Evolutionary conservation across 2,888 invertebrate species (phyloP).

Genomic region (Caenorhabditis parvicauda): DNA sequence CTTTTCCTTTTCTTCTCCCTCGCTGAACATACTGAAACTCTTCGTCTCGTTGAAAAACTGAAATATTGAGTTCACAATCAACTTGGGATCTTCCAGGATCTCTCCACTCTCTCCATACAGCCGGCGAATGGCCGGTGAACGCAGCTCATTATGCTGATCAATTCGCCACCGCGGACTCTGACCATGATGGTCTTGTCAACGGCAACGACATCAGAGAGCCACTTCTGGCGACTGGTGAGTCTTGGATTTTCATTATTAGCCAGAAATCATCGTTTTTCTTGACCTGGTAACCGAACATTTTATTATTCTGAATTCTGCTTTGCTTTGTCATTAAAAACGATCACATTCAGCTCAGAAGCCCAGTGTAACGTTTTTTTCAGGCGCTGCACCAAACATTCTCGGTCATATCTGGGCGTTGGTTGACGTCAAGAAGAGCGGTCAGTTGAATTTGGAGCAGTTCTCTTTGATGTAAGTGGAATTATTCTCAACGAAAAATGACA

Average conservation of each 20-base stretch:
- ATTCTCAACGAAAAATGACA: neutral
- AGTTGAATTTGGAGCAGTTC: slow-evolving; percentile 90
- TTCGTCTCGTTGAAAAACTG: too few relatives aligned
- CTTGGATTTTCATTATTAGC: too few relatives aligned
- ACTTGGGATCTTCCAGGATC: slow-evolving; percentile 7
- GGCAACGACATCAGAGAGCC: slow-evolving; percentile 63
- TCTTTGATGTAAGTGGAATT: slow-evolving; percentile 72
- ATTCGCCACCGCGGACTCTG: slow-evolving; percentile 85
- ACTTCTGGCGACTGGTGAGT: slow-evolving; percentile 22
- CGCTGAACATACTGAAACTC: too few relatives aligned
- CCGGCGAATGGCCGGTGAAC: slow-evolving; percentile 76
- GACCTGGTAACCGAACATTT: too few relatives aligned
- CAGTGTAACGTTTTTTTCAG: too few relatives aligned
- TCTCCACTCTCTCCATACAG: slow-evolving; percentile 16
- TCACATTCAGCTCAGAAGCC: too few relatives aligned
- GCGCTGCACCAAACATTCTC: slow-evolving; percentile 79
- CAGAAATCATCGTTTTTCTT: too few relatives aligned
- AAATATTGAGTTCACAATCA: too few relatives aligned
- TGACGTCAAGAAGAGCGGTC: slow-evolving; percentile 49
- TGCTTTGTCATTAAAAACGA: too few relatives aligned
- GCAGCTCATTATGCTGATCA: slow-evolving; percentile 77
- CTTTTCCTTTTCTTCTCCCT: too few relatives aligned
- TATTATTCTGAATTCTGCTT: too few relatives aligned
- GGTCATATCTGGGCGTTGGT: slow-evolving; percentile 86
- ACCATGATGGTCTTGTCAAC: slow-evolving; percentile 89